A percentile compares a stretch with the other conserved stretches of the same genome.
Conservation (phyloP, 2,113 vertebrate species). For the Oncorhynchus masou region DNA sequence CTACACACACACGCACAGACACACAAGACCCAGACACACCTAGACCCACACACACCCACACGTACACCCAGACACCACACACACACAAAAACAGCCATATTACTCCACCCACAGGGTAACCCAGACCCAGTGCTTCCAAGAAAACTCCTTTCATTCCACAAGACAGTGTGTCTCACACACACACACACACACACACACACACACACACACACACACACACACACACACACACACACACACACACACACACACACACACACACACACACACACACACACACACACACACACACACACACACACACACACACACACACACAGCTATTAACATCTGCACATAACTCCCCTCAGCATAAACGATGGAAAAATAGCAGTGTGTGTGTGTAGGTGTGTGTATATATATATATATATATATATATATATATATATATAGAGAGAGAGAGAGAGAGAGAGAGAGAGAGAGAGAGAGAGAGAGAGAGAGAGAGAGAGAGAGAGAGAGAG, state of each 20-base stretch:
- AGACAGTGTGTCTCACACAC: slow-evolving; percentile 23
- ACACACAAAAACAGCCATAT: slow-evolving; percentile 8
- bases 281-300: slow-evolving; percentile 43
- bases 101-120: slow-evolving; percentile 1
- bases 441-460: no score
- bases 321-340: slow-evolving; percentile 53
- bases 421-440: neutral
- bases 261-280: slow-evolving; percentile 45
- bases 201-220: slow-evolving; percentile 45
- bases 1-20: no score
- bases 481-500: neutral
- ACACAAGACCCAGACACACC: neutral
- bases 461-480: neutral
- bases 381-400: slow-evolving; percentile 19
- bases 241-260: slow-evolving; percentile 28
- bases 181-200: slow-evolving; percentile 49
- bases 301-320: slow-evolving; percentile 29
- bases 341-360: slow-evolving; percentile 47
- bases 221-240: slow-evolving; percentile 43
- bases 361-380: slow-evolving; percentile 44
- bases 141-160: slow-evolving; percentile 25
- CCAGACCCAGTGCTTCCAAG: slow-evolving; percentile 23
- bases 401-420: no score
- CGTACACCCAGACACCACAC: neutral
- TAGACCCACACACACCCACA: neutral